Base-by-base conservation (phyloP, 1,140 invertebrate genomes). In the Pectinophora gossypiella region DNA sequence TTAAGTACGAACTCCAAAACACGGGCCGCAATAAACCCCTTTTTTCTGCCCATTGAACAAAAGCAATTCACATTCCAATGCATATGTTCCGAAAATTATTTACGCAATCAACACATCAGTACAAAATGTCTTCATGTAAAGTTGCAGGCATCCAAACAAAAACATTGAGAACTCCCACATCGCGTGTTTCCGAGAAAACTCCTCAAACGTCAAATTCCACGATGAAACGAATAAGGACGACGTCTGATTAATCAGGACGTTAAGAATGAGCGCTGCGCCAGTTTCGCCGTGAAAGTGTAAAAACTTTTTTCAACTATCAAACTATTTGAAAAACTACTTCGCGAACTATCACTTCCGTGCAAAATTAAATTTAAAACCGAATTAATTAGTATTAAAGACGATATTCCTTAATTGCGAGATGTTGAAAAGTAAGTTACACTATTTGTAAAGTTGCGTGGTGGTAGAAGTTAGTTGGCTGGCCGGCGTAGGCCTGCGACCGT, bases 111-210 rank as follows among this genome's bases (percentile, higher is more conserved):
- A 56, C 63, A 57, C 44, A 47, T 66, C 56, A 64, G 58, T 68
- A 68, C 80, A 81, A 70, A 80, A 84, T 74, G 72, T 81, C 78
- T 80, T 73, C 76, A 84, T 81, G 36, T 84, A 80, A 62, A 58
- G 52, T 56, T 57, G 50, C 50, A 46, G 32, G 35, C n/a, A 49
- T 48, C 22, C 56, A 38, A 50, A 49, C 56, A 75, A 78, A 76
- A 79, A 70, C 63, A 48, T 48, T 21, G 40, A 59, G 80, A 68
- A 74, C 80, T 70, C 77, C 77, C 80, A 82, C 76, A 80, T 78
- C 64, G 80, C 48, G 52, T 52, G 57, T 66, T 84, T 82, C 80
- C 58, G 42, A 78, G 80, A 84, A 84, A 84, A 78, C 65, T 73
- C 48, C 51, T 59, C 68, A 68, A 84, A 75, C 66, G 50, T 66